Evolutionary conservation across 2,888 invertebrate genomes (phyloP), one percentile per base, ranked within the genome.

Genomic region (Caenorhabditis sp.): DNA sequence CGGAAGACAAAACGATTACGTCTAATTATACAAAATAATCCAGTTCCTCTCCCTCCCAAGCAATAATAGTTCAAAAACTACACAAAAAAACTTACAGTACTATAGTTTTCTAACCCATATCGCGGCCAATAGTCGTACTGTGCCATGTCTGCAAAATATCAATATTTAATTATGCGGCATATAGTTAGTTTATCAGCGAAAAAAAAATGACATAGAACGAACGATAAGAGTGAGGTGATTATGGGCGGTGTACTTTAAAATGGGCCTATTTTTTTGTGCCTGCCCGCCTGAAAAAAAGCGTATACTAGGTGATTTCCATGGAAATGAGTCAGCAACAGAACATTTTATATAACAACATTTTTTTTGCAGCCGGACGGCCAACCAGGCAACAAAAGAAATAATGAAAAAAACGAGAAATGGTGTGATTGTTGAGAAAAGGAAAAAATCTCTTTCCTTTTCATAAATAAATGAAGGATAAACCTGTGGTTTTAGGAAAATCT

Each of bases 41-140:
- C 43, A 14, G 43, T 43, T 52, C 21, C 10, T 31, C 10, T 10
- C 10, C 10, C 31, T 31, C 10, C 31, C n/a, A n/a, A n/a, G 10
- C 31, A 31, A 31, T 10, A 31, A 31, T 10, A 31, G 31, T 31
- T 31, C 10, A 31, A 52, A 52, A 50, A 10, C 5, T 10, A 14
- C 7, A 56, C 21, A 12, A 12, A 25, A 58, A 43, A 54, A 72
- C 69, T 65, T 14, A 73, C 73, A 89, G 94, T 94, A 56, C 95
- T 93, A 90, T 95, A 95, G 90, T 95, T 95, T 60, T 85, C 87
- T 53, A 76, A 61, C 23, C 85, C 86, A 76, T 84, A 86, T 25
- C 83, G 79, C 12, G 85, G 86, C 76, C 77, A 80, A 72, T 86
- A 86, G 66, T 86, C 80, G 75, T 80, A 85, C 57, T 80, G 76